These are phyloP conservation scores for Montifringilla adamsi DNA, from an alignment of 2,113 vertebrate species.

Conservation along the genomic window DNA sequence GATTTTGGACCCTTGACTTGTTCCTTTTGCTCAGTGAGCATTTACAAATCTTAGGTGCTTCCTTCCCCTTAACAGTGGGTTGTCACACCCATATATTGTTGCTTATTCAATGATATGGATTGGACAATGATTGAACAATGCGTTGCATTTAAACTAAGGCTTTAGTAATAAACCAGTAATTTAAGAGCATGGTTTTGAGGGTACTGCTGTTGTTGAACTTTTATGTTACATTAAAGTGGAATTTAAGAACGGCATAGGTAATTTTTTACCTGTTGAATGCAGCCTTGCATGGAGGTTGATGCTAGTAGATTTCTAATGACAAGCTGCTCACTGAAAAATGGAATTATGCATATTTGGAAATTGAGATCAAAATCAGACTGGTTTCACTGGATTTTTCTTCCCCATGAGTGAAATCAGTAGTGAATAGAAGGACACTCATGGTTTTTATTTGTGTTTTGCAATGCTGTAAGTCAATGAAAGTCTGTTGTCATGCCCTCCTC, in stretches of 20 bases:
- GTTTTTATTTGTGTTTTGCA: not conserved
- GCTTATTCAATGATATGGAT: not conserved
- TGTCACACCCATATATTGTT: not conserved
- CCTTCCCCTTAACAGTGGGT: not conserved
- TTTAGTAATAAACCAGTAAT: not conserved
- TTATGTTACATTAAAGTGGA: not conserved
- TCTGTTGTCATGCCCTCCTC: not conserved
- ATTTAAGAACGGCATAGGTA: not conserved
- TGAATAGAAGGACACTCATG: not conserved
- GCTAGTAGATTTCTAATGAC: not conserved
- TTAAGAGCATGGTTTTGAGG: not conserved
- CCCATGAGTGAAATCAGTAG: too few species aligned
- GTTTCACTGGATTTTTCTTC: not conserved
- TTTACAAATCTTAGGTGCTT: not conserved
- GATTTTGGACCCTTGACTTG: accelerated
- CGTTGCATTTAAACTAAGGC: not conserved
- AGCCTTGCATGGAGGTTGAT: not conserved
- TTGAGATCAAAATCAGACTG: not conserved
- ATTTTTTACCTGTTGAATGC: not conserved
- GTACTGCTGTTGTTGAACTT: not conserved
- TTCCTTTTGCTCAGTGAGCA: not conserved
- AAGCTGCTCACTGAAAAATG: not conserved
- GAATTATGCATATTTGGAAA: not conserved
- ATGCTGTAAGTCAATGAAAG: not conserved
- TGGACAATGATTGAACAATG: not conserved